Base-by-base conservation (phyloP, 1,140 invertebrate species). In the Solenopsis fugax region DNA sequence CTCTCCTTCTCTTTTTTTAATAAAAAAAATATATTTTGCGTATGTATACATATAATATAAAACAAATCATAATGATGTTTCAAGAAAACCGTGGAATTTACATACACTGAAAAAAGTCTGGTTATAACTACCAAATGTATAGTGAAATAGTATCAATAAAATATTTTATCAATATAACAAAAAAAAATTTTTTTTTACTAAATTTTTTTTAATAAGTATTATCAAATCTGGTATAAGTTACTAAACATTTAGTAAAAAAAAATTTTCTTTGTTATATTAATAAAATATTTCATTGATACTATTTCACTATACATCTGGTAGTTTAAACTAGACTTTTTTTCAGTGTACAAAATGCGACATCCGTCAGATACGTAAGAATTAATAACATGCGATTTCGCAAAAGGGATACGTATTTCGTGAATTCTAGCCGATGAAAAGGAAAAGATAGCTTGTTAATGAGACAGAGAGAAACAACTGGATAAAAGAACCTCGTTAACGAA, bases 401-500 rank as follows among this genome's bases (percentile, higher is more conserved):
- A 24, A 71, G 16, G 2, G 37, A 69, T n/a, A 65, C n/a, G 6
- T n/a, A 54, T 60, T 37, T 29, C 48, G 16, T 24, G 24, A 77
- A 18, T 62, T 41, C 9, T 45, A 24, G 9, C n/a, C 12, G 21
- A 24, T 29, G 62, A 24, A 12, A 52, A 21, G 24, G 10, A n/a
- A 72, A 75, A 73, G 72, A 84, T 56, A n/a, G 21, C 24, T 37
- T n/a, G 48, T 84, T 84, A 60, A 67, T 29, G 65, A 81, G 34
- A 78, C 41, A 24, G 13, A 72, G n/a, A 41, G 13, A 37, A 41
- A 50, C 18, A n/a, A n/a, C 45, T 58, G 18, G 13, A 48, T 56
- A 67, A 64, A 84, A 89, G 82, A 76, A 52, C 41, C 73, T 56
- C 71, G 77, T 88, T 90, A 90, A 90, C 89, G 89, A 85, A 62